Evolutionary conservation across 2,113 vertebrate genomes (phyloP).

Genomic region (Alosa alosa): DNA sequence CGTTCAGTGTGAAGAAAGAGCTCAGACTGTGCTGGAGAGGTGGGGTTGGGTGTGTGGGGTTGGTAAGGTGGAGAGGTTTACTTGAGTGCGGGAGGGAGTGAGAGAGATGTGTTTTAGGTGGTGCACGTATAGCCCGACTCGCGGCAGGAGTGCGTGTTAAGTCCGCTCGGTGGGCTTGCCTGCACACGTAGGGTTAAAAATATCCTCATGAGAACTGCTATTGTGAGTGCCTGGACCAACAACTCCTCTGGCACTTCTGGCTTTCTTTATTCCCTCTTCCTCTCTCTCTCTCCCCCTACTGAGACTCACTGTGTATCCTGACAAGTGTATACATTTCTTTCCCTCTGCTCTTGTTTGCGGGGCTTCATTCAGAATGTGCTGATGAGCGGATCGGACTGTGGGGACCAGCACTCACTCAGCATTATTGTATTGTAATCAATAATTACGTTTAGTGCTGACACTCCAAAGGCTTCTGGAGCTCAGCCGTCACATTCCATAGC

Average conservation of each 20-base stretch:
- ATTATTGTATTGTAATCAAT: constrained; percentile 95
- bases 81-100: constrained; percentile 81
- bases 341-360: constrained; percentile 24
- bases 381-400: constrained; percentile 82
- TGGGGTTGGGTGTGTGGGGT: constrained; percentile 66
- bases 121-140: constrained; percentile 32
- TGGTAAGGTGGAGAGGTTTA: constrained; percentile 52
- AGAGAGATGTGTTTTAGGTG: constrained; percentile 77
- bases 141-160: not conserved
- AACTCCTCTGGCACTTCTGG: not conserved
- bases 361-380: constrained; percentile 83
- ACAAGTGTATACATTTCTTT: not conserved
- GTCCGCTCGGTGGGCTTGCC: constrained; percentile 15
- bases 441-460: constrained; percentile 91
- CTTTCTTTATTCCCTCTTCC: not conserved
- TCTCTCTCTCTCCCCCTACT: not conserved
- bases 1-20: constrained; percentile 87
- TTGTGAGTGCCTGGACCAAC: not conserved
- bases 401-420: constrained; percentile 83
- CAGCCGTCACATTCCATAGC: constrained; percentile 80
- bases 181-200: constrained; percentile 11
- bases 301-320: not conserved
- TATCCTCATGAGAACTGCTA: constrained; percentile 4
- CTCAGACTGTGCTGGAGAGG: constrained; percentile 5
- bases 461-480: constrained; percentile 79